Evolutionary conservation across 92 coral and sea anemone genomes (phyloP).

Genomic region (Porites rus): DNA sequence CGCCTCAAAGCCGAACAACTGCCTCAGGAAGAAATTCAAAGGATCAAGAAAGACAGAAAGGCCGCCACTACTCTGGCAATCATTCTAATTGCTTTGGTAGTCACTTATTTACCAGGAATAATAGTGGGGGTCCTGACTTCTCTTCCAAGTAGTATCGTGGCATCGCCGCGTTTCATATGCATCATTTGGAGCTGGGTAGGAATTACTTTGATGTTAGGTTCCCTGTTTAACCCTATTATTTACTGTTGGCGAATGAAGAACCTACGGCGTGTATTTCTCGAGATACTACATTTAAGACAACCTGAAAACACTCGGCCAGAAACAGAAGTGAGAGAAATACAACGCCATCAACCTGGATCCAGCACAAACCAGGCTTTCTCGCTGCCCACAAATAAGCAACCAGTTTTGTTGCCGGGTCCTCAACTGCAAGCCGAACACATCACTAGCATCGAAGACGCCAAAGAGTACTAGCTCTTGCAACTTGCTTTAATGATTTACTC

Average conservation of each 20-base stretch:
- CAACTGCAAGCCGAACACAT: no score
- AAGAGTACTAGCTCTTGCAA: no score
- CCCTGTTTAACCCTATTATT: conserved; percentile 1
- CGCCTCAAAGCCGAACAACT: no score
- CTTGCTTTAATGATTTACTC: no score
- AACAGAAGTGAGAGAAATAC: not conserved
- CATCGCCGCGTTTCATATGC: not conserved
- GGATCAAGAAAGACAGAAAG: no score
- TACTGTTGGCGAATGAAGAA: not conserved
- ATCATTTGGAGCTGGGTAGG: not conserved
- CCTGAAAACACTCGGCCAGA: not conserved
- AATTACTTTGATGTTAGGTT: not conserved
- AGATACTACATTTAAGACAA: not conserved
- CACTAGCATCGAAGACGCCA: no score
- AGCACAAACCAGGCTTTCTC: no score
- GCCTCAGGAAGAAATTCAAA: no score
- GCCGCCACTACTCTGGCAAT: no score
- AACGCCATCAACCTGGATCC: not conserved
- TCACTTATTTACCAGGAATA: not conserved
- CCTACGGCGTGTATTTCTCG: not conserved
- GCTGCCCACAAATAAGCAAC: no score
- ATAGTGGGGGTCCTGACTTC: not conserved
- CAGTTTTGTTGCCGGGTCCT: no score
- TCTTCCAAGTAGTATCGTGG: not conserved
- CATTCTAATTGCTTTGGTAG: no score